Evolutionary conservation across 2,113 vertebrate genomes (phyloP), one percentile per base, ranked within the genome.

Genomic region (Garra rufa): DNA sequence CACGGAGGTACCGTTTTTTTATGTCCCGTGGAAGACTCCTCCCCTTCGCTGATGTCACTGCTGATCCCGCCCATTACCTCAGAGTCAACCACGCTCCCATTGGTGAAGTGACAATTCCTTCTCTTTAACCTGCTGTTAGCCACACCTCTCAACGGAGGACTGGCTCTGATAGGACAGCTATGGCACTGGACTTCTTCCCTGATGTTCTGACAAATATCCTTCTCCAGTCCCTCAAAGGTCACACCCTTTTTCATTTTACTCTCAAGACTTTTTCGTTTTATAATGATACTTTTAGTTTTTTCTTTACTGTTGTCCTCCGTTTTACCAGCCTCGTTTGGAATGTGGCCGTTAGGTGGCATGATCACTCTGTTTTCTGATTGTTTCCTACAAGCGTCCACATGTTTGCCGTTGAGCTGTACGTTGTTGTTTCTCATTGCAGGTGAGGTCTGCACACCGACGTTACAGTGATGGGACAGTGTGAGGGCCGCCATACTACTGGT

Each of bases 21-120:
- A 11, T 79, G 48, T 26, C 41, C 44, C 21, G 15, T 75, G 70
- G 19, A 50, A 3, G 88, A 74, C 50, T 83, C 89, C 6, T 82
- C 44, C 4, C 91, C 91, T 41, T 89, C 90, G 0, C 50, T 84
- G 55, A 65, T 84, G 21, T 91, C 89, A 9, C 91, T 69, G n/a
- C 91, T 93, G 50, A 94, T 94, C 43, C 94, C 94, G 1, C 94
- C 94, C 0, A 94, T 93, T 0, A 91, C 91, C 59, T 93, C 93
- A 0, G 94, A 93, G 84, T 94, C 93, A 0, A 95, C 94, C 85
- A 94, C 92, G 1, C 94, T 94, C 30, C 94, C 94, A 1, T 95
- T 95, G 61, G 85, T 88, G 81, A 93, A 92, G 46, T 91, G 91
- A 41, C 80, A 8, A 41, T 89, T 88, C 50, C 83, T 59, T 88